Percentiles rank a stretch among this genome's conserved stretches.
Evolutionary conservation across 1,140 invertebrate genomes (phyloP).

Genomic region (Pseudobourletiella spinata): DNA sequence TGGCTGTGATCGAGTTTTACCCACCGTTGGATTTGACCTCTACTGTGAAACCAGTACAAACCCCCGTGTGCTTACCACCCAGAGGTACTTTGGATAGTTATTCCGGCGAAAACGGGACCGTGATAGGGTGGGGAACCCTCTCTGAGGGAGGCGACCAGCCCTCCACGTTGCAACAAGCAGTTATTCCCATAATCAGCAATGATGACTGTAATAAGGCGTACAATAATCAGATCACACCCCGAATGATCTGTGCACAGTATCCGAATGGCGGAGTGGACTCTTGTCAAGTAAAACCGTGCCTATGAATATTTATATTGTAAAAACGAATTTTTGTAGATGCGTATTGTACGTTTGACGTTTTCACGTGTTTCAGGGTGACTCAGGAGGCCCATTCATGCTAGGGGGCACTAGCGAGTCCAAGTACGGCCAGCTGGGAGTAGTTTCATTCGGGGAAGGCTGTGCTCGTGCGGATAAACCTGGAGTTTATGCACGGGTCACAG

Average conservation of each 20-base stretch:
- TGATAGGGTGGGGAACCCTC: constrained; percentile 18
- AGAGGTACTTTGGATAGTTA: constrained; percentile 2
- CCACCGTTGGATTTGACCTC: constrained; percentile 15
- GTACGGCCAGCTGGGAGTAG: constrained; percentile 27
- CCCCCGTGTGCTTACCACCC: constrained; percentile 25
- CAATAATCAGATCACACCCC: constrained; percentile 4
- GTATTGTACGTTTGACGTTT: no score
- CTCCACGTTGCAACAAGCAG: constrained; percentile 15
- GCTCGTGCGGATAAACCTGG: constrained; percentile 25
- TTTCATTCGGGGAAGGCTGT: constrained; percentile 30
- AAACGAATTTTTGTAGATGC: no score
- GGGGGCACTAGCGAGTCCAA: neutral
- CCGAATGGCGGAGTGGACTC: constrained; percentile 24
- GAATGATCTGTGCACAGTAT: constrained; percentile 32
- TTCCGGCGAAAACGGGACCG: constrained; percentile 15
- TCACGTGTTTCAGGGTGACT: constrained; percentile 25
- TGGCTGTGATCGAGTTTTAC: constrained; percentile 18
- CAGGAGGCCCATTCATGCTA: constrained; percentile 23
- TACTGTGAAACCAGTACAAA: constrained; percentile 18
- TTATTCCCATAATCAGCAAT: constrained; percentile 27
- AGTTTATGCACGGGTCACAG: constrained; percentile 29
- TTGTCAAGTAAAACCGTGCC: constrained; percentile 27
- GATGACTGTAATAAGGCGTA: constrained; percentile 27
- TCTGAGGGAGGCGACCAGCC: constrained; percentile 25
- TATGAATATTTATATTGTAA: no score